Evolutionary conservation across 2,113 vertebrate genomes (phyloP).

Genomic region (Machaerirhynchus nigripectus): DNA sequence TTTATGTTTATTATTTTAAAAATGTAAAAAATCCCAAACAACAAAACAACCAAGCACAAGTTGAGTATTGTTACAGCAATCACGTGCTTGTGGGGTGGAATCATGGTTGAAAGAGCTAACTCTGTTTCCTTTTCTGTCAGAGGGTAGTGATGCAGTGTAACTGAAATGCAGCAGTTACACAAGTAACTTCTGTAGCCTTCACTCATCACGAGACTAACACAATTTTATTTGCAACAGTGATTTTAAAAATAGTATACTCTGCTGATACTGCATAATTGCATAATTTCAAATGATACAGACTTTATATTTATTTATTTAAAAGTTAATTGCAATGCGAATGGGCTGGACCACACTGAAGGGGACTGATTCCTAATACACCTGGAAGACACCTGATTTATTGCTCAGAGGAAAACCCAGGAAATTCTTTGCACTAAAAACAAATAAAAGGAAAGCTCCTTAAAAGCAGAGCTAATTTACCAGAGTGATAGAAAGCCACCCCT

Average conservation of each 20-base stretch:
- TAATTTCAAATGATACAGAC: background rate
- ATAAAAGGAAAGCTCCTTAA: background rate
- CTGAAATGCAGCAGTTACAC: background rate
- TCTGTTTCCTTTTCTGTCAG: background rate
- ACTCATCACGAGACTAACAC: background rate
- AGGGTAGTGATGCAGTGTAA: background rate
- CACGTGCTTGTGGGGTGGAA: too few relatives aligned
- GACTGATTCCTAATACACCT: background rate
- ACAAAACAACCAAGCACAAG: background rate
- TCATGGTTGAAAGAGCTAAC: background rate
- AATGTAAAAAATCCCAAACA: background rate
- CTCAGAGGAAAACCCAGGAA: background rate
- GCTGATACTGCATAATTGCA: fast-evolving
- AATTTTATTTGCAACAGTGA: background rate
- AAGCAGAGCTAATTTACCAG: background rate
- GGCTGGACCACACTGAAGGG: background rate
- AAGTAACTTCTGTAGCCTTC: background rate
- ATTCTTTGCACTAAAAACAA: background rate
- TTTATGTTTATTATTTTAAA: background rate
- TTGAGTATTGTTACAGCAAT: background rate
- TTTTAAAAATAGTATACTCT: background rate
- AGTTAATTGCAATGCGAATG: background rate
- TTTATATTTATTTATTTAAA: background rate
- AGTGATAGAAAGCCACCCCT: background rate
- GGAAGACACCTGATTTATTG: background rate